Evolutionary conservation across 1,140 invertebrate genomes (phyloP), one percentile per base, ranked within the genome.

Genomic region (Philotrypesis tridentata): DNA sequence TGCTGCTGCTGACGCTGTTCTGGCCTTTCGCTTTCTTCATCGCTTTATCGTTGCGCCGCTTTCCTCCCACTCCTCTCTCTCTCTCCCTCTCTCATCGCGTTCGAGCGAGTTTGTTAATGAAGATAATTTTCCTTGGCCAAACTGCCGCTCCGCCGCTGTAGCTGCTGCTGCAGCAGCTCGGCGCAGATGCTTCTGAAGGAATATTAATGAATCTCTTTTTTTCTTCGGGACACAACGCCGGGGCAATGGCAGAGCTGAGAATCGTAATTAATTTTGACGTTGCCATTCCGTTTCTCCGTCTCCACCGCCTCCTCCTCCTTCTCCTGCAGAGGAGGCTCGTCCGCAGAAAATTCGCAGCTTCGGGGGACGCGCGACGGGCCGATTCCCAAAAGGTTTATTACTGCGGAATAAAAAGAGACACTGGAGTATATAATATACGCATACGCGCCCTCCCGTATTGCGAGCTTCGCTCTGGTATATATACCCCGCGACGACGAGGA

Each of bases 21-120:
- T 27, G 31, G 12, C 61, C 71, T 61, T 63, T 63, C 79, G 70
- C 55, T 74, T 72, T 73, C 61, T 77, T 75, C 76, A 70, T 76
- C 77, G 43, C 27, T 48, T 40, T 48, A 17, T 43, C 17, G 17
- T 21, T 48, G 63, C 17, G 29, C 17, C 9, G 67, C 29, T 37
- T 70, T 55, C 48, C 60, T 63, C 12, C 31, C 31, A 31, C 23
- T 75, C 67, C 31, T 33, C n/a, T n/a, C n/a, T n/a, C n/a, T n/a
- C n/a, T n/a, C n/a, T n/a, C n/a, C n/a, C n/a, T n/a, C n/a, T 33
- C n/a, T 55, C 48, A 55, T 55, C 48, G 71, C 71, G 67, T 17
- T 12, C 67, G 14, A 23, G 27, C 37, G 43, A 65, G 29, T 76
- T 76, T 27, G 74, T 76, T 76, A 76, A 76, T 76, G 74, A 76